Evolutionary conservation across 2,113 vertebrate genomes (phyloP), one percentile per base, ranked within the genome.

Genomic region (Ramphastos sulfuratus): DNA sequence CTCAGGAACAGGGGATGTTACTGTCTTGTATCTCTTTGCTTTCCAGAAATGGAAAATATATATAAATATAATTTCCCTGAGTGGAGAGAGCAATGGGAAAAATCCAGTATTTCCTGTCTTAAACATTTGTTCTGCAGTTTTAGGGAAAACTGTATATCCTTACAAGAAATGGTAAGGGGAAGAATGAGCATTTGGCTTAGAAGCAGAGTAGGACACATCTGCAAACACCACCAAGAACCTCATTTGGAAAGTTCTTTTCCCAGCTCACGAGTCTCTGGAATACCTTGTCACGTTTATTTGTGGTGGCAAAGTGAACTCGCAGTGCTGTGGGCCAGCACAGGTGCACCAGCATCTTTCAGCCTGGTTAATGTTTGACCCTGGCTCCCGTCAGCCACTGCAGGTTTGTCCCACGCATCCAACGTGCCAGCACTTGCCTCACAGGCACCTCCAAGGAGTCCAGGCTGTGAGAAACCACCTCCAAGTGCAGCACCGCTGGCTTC

Each of bases 241-340:
- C 8, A 15, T 66, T 80, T 85, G 28, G 30, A 56, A 72, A 59
- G 46, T 25, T 27, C 16, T 77, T 27, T 46, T n/a, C 24, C 72
- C 77, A 85, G 56, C 30, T 20, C 15, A 5, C 0, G 1, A 42
- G 35, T 24, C 21, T 58, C n/a, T 63, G 6, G 4, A 59, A 87
- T 30, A 17, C 52, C 15, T 74, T 56, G 15, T 11, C 31, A 2
- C 17, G 4, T 66, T 87, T 59, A 16, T 58, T 65, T 0, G 0
- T 0, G 2, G 35, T 12, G 20, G 20, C 39, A 39, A 61, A 61
- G 14, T 3, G 15, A 52, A 6, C 33, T 73, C 0, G 0, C 12
- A 16, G 55, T 0, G 0, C 1, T 0, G 4, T 54, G 56, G 39
- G 60, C 30, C 39, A 25, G 48, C 1, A 2, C 50, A 71, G 76